phyloP scores from a whole-genome alignment of 2,888 invertebrate genomes.

The Coecobrya sp. region DNA sequence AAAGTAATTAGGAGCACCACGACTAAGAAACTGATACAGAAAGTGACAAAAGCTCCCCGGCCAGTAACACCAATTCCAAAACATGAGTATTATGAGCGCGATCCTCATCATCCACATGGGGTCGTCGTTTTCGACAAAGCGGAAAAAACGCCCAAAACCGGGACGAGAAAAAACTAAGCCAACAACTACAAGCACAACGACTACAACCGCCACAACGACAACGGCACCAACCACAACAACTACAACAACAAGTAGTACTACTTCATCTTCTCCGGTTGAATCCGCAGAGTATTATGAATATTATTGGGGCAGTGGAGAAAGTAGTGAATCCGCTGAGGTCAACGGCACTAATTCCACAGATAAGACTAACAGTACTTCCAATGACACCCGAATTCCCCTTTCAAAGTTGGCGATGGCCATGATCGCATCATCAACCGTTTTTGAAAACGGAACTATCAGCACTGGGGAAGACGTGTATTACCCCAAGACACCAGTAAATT shows the following conservation, averaged over 20 bases:
- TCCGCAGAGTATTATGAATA: slow-evolving; percentile 49
- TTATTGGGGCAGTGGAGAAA: slow-evolving; percentile 51
- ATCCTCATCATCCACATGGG: slow-evolving; percentile 67
- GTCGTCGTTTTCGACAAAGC: slow-evolving; percentile 57
- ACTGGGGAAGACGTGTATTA: slow-evolving; percentile 31
- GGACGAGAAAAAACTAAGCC: not conserved
- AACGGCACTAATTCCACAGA: not conserved
- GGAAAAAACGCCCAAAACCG: slow-evolving; percentile 60
- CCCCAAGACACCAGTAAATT: slow-evolving; percentile 75
- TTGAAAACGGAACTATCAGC: slow-evolving; percentile 52
- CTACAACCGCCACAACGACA: slow-evolving; percentile 7
- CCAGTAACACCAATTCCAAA: slow-evolving; percentile 43
- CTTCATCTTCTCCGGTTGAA: not conserved
- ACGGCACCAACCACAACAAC: slow-evolving; percentile 43
- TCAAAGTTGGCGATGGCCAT: slow-evolving; percentile 74
- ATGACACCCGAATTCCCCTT: slow-evolving; percentile 29
- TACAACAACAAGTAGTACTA: slow-evolving; percentile 36
- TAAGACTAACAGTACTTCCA: slow-evolving; percentile 4
- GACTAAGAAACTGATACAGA: not conserved
- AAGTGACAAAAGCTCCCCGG: slow-evolving; percentile 20
- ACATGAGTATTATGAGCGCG: not conserved
- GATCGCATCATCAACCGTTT: slow-evolving; percentile 57
- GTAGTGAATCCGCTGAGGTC: not conserved
- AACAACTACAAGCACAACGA: slow-evolving; percentile 31
- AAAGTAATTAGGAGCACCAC: slow-evolving; percentile 24